These are phyloP conservation scores for Malthinus flaveolus DNA, from an alignment of 2,888 invertebrate genomes.

Conservation along the genomic window DNA sequence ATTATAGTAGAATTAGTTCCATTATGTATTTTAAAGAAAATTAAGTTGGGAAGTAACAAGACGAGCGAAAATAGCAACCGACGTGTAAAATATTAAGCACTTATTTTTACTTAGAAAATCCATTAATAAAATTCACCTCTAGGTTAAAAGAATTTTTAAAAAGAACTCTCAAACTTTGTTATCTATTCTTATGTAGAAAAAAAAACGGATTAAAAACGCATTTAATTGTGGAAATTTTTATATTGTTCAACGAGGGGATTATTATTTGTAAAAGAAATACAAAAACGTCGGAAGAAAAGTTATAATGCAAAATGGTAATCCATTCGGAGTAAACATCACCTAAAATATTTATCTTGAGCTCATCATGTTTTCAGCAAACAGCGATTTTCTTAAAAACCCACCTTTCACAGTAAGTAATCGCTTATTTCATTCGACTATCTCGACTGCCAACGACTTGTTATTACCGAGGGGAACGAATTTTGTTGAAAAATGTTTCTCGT, in stretches of 20 bases:
- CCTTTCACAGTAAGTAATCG: slow-evolving; percentile 49
- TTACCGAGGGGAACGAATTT: slow-evolving; percentile 46
- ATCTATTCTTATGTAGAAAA: slow-evolving; percentile 17
- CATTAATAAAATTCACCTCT: slow-evolving; percentile 30
- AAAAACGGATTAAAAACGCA: neutral
- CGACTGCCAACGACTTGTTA: slow-evolving; percentile 48
- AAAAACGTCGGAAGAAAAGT: neutral
- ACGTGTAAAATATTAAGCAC: slow-evolving; percentile 33
- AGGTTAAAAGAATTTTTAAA: slow-evolving; percentile 29
- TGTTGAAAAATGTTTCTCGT: slow-evolving; percentile 46
- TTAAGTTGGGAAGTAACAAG: slow-evolving; percentile 15
- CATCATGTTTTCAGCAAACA: slow-evolving; percentile 46
- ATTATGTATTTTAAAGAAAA: slow-evolving; percentile 12
- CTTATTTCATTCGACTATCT: slow-evolving; percentile 49
- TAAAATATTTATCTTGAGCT: slow-evolving; percentile 42
- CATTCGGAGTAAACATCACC: slow-evolving; percentile 35
- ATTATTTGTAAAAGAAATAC: neutral
- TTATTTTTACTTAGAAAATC: slow-evolving; percentile 33
- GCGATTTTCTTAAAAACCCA: slow-evolving; percentile 45
- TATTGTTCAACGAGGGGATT: too few species aligned
- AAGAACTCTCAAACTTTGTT: slow-evolving; percentile 25
- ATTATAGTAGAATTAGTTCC: slow-evolving; percentile 12
- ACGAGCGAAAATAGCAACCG: slow-evolving; percentile 20
- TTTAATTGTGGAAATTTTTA: too few species aligned
- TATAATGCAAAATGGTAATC: slow-evolving; percentile 29